These are phyloP conservation scores for Leuciscus waleckii DNA, from an alignment of 2,797 vertebrate genomes.

Conservation along the genomic window DNA sequence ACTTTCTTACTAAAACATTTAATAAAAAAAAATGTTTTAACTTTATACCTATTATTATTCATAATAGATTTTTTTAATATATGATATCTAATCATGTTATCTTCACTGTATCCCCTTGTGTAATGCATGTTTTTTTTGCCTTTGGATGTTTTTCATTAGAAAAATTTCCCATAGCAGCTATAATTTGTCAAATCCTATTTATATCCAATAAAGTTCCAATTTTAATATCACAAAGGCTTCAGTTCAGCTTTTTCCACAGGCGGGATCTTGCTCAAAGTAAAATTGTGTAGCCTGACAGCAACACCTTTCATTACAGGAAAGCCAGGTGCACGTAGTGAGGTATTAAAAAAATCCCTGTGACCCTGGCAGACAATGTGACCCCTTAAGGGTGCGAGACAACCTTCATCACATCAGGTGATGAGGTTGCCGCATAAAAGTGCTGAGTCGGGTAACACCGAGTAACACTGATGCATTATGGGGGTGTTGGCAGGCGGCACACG, in stretches of 20 bases:
- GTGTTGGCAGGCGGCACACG: constrained; percentile 26
- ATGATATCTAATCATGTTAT: neutral
- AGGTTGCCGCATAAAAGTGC: constrained; percentile 12
- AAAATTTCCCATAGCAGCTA: neutral
- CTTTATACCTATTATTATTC: too few species aligned
- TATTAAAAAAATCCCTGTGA: constrained; percentile 34
- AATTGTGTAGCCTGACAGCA: constrained; percentile 5
- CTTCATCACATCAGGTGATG: constrained; percentile 40
- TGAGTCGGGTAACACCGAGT: constrained; percentile 2
- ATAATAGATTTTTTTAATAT: neutral
- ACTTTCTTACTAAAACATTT: neutral
- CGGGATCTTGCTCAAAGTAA: constrained; percentile 12
- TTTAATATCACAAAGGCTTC: constrained; percentile 44
- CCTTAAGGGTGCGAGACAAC: constrained; percentile 27
- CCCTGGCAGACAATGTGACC: constrained; percentile 16
- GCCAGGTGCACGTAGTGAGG: constrained; percentile 8
- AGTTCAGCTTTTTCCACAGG: constrained; percentile 21
- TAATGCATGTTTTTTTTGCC: neutral
- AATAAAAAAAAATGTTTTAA: too few species aligned
- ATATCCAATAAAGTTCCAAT: constrained; percentile 35
- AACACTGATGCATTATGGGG: constrained; percentile 17
- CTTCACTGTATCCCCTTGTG: neutral
- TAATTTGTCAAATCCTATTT: constrained; percentile 31
- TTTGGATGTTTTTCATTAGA: neutral
- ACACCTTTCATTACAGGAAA: constrained; percentile 43